A percentile compares a stretch with the other conserved stretches of the same genome.
Evolutionary conservation across 2,113 vertebrate species (phyloP).

Genomic region (Pomatostomus ruficeps): DNA sequence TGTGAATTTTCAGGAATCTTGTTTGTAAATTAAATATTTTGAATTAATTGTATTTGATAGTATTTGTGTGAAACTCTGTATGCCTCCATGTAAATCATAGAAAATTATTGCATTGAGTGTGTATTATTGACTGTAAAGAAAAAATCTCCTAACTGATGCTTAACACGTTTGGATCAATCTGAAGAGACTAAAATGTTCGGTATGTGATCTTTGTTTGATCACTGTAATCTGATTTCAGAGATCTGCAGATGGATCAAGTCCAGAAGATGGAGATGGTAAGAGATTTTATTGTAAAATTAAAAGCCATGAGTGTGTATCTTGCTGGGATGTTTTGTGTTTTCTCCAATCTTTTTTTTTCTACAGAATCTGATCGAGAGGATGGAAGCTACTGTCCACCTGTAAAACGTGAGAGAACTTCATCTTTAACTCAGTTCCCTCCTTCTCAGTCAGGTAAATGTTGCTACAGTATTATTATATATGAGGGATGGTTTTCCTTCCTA

Average conservation of each 20-base stretch:
- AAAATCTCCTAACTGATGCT: not conserved
- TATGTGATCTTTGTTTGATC: not conserved
- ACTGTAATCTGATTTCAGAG: slow-evolving; percentile 78
- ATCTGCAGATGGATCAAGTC: slow-evolving; percentile 91
- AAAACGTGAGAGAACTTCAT: slow-evolving; percentile 94
- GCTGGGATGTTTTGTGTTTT: not conserved
- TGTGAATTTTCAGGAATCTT: not conserved
- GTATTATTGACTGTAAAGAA: not conserved
- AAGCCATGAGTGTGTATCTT: accelerated
- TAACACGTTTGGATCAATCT: not conserved
- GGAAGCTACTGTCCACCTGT: slow-evolving; percentile 89
- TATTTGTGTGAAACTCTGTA: not conserved
- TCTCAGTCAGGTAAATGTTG: slow-evolving; percentile 86
- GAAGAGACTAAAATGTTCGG: not conserved
- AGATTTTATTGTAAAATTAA: not conserved
- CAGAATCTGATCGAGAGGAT: slow-evolving; percentile 95
- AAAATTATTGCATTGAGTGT: not conserved
- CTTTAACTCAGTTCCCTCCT: slow-evolving; percentile 87
- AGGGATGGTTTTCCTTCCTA: not conserved
- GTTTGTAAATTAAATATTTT: not conserved
- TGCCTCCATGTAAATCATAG: not conserved
- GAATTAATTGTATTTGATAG: not conserved
- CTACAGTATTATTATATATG: not conserved
- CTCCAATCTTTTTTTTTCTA: not conserved
- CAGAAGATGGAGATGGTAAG: slow-evolving; percentile 94